Evolutionary conservation across 2,113 vertebrate genomes (phyloP).

Genomic region (Saimiri boliviensis): DNA sequence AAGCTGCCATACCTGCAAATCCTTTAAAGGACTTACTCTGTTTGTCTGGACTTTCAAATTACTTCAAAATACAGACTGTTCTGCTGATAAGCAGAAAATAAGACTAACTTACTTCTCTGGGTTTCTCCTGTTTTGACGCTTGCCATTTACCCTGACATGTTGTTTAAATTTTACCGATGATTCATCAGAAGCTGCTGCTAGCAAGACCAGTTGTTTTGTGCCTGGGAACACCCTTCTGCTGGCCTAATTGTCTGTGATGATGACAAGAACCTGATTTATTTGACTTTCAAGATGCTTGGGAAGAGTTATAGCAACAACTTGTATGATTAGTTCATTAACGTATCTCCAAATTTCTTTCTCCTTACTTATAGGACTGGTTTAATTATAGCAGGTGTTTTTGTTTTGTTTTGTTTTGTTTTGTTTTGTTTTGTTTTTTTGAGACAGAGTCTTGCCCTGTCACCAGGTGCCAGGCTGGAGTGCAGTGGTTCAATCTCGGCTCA

Average conservation of each 20-base stretch:
- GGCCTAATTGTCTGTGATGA: neutral
- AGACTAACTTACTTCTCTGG: slow-evolving; percentile 52
- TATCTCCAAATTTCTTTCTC: neutral
- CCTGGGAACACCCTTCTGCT: neutral
- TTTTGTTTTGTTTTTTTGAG: no score
- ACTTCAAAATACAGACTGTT: slow-evolving; percentile 75
- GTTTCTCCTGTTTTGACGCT: slow-evolving; percentile 66
- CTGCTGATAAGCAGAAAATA: slow-evolving; percentile 74
- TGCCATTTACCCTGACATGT: slow-evolving; percentile 37
- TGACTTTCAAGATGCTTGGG: neutral
- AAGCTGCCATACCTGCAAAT: slow-evolving; percentile 76
- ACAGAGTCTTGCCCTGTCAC: no score
- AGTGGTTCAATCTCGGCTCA: no score
- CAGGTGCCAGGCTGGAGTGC: no score
- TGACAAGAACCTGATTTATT: neutral
- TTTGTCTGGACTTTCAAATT: slow-evolving; percentile 73
- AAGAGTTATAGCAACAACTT: neutral
- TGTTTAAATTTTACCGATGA: slow-evolving; percentile 52
- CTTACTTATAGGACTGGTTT: neutral
- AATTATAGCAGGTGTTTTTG: neutral
- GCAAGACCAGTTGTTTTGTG: slow-evolving; percentile 12
- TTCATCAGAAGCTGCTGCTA: slow-evolving; percentile 50
- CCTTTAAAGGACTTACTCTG: slow-evolving; percentile 75
- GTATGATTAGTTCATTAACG: neutral
- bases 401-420: no score